phyloP scores from a whole-genome alignment of 2,113 vertebrate genomes.

The Ptyas mucosa region DNA sequence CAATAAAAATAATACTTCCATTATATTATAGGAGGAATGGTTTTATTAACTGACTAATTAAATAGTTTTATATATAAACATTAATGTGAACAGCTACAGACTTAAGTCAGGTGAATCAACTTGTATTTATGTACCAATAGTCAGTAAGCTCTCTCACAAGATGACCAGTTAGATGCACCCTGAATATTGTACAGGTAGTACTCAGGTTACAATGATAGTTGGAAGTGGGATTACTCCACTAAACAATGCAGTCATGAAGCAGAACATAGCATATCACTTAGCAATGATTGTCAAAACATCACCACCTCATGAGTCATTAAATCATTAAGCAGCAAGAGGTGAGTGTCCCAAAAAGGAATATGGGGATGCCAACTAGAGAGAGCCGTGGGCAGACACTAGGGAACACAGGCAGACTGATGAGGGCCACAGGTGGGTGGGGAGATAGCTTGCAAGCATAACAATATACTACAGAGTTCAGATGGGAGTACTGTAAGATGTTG shows the following conservation, averaged over 20 bases:
- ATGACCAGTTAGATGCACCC: not conserved
- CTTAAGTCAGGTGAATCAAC: not conserved
- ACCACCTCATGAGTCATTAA: not conserved
- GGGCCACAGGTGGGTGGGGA: not conserved
- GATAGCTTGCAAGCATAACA: not conserved
- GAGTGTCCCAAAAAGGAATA: not conserved
- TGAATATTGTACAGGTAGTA: not conserved
- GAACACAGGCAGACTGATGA: not conserved
- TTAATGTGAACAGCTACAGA: not conserved
- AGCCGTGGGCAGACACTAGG: not conserved
- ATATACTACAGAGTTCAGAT: not conserved
- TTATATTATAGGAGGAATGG: not conserved
- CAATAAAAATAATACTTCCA: not conserved
- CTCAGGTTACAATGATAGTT: not conserved
- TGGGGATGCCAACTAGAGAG: not conserved
- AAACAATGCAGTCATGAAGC: not conserved
- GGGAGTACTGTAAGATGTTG: not conserved
- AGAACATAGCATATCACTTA: not conserved
- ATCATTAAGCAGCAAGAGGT: not conserved
- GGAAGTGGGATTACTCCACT: not conserved
- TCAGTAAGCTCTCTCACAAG: not conserved
- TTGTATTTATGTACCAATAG: not conserved
- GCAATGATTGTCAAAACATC: not conserved
- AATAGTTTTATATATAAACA: not conserved
- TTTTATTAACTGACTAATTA: not conserved